Evolutionary conservation across 1,140 invertebrate species (phyloP), one percentile per base, ranked within the genome.

Genomic region (Sesamia nonagrioides): DNA sequence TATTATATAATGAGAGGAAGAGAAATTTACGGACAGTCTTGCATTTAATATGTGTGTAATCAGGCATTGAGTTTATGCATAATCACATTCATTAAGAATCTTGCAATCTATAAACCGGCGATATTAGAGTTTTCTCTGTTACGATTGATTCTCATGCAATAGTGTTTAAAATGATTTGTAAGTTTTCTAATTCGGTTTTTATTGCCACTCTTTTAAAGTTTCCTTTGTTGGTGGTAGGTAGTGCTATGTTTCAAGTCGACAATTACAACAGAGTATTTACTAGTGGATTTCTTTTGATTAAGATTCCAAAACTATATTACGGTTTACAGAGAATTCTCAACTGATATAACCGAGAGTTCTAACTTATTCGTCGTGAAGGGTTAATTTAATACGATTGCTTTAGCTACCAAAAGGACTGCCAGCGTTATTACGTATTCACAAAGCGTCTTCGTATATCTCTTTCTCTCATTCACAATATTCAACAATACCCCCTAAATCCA

Each of bases 401-500:
- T 54, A 18, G 3, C 37, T 27, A 15, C 42, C 35, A 21, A 72
- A 73, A 33, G 52, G 54, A 35, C 1, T 4, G 18, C 21, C 2
- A 3, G 27, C 15, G 27, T 15, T 9, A 58, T 58, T 33, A 54
- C 52, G 37, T 58, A 73, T 56, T 58, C 54, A 58, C 2, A 52
- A 52, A 69, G 42, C 52, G 5, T n/a, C 15, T 50, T 33, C 13
- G 15, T 40, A 40, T 18, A 40, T 15, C 13, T 21, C 17, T 13
- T 66, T 66, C 52, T 66, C 73, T 74, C 60, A 75, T 75, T 75
- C 72, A 79, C 75, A 79, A 68, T 63, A 18, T 74, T 69, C 35
- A 27, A 76, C 73, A 72, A 77, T 77, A 71, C 48, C 27, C 27
- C 17, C 45, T 21, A 63, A 78, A 72, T 72, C 75, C 71, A 80